Base-by-base conservation (phyloP, 2,888 invertebrate species). In the Xanthia togata region DNA sequence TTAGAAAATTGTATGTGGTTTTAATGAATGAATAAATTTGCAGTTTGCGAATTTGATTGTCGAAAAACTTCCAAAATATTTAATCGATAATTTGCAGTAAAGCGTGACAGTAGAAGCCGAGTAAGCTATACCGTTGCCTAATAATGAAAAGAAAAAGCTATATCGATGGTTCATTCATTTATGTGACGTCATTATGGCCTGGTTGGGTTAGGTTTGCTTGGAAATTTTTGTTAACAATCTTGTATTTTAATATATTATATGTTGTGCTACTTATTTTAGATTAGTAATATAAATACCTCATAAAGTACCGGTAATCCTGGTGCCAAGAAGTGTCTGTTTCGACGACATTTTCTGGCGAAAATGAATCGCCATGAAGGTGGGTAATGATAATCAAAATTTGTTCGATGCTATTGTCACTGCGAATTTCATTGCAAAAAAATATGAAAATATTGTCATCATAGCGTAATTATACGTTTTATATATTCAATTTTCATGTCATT, bases 321-420 rank as follows among this genome's bases (percentile, higher is more conserved):
- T 96, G 95, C 96, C 95, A 94, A 95, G 93, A 94, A 95, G 93
- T 94, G 92, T 93, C 93, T 93, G 91, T 94, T 93, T 93, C 93
- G 92, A 93, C 93, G 94, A 94, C 93, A 93, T 93, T 94, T 94
- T 94, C 93, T 93, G 96, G 95, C 96, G 96, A 97, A 97, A 98
- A 98, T 98, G 98, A 98, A 98, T 98, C 98, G 98, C 97, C 98
- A 98, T 98, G 98, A 98, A 98, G 99, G 99, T 98, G 98, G 98
- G 95, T 96, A 96, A 96, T 96, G 96, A 96, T 96, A 96, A 97
- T 96, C 96, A 96, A 96, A 96, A 96, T 95, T 96, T 94, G 95
- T 96, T 93, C 93, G 94, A 96, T 94, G 95, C 95, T 96, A 93
- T 96, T 96, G 95, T 96, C 96, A 96, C 91, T 92, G 92, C 93